These are phyloP conservation scores for Hetaerina americana DNA, from an alignment of 1,140 invertebrate genomes.

Conservation along the genomic window DNA sequence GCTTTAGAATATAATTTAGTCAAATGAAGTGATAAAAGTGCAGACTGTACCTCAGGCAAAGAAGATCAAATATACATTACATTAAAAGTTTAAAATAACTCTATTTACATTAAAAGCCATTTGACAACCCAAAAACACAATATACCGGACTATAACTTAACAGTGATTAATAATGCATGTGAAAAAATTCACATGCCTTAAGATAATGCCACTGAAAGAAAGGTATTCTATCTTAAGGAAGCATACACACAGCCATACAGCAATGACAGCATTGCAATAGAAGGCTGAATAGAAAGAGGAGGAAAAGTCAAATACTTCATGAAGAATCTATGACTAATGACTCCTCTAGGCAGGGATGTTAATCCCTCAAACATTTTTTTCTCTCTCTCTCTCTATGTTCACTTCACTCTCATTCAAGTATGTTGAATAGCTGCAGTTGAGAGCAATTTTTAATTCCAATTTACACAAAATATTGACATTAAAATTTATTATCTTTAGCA, in stretches of 20 bases:
- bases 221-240: not conserved
- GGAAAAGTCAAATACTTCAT: not conserved
- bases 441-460: not conserved
- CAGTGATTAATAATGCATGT: not conserved
- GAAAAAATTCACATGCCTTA: not conserved
- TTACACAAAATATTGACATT: not conserved
- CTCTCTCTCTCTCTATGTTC: no score
- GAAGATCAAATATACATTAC: not conserved
- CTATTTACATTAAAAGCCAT: not conserved
- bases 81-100: not conserved
- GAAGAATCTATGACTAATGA: not conserved
- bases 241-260: not conserved
- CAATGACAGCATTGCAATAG: not conserved
- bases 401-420: not conserved
- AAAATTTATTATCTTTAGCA: not conserved
- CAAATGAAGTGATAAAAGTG: not conserved
- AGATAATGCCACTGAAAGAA: not conserved
- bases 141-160: not conserved
- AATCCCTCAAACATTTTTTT: not conserved
- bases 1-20: not conserved
- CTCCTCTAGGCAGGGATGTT: not conserved
- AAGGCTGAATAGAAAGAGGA: not conserved
- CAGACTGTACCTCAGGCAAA: not conserved
- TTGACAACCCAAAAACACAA: not conserved
- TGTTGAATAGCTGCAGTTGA: not conserved